Percentiles rank a stretch among this genome's conserved stretches.
phyloP scores from a whole-genome alignment of 2,888 invertebrate genomes.

The Cheilosia soror region DNA sequence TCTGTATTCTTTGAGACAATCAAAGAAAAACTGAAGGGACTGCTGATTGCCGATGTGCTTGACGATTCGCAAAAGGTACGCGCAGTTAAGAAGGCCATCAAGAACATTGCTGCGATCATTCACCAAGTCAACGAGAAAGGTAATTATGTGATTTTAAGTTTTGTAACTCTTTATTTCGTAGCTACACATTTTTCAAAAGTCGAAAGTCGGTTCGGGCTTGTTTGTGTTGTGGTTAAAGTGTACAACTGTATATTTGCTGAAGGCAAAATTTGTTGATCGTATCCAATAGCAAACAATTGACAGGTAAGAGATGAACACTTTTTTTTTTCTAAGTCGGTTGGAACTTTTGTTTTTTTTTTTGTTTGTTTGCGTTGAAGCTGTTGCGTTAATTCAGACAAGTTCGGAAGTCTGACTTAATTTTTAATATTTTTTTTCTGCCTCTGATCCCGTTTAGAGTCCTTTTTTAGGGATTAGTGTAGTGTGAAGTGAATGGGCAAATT shows the following conservation, averaged over 20 bases:
- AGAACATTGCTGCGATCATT: constrained; percentile 90
- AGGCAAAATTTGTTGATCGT: constrained; percentile 9
- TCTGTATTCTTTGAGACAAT: constrained; percentile 92
- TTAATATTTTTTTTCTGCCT: not conserved
- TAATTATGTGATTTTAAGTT: constrained; percentile 77
- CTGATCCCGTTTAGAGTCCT: too few relatives aligned
- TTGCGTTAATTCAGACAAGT: not conserved
- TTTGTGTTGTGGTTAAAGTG: constrained; percentile 66
- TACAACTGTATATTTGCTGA: constrained; percentile 34
- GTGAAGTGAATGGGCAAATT: too few relatives aligned
- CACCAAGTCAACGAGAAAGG: constrained; percentile 86
- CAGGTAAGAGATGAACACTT: constrained; percentile 52
- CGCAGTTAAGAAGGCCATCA: constrained; percentile 90
- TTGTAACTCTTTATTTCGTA: constrained; percentile 55
- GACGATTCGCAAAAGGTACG: constrained; percentile 86
- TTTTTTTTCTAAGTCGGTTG: constrained; percentile 1
- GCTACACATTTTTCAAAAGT: constrained; percentile 34
- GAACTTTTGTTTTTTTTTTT: not conserved
- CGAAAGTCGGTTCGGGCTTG: constrained; percentile 53
- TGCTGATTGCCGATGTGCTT: constrained; percentile 89
- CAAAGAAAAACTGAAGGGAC: constrained; percentile 93
- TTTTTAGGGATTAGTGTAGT: too few relatives aligned
- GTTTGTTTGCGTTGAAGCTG: not conserved
- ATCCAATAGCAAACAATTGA: not conserved
- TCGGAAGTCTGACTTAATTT: not conserved